A percentile compares a stretch with the other conserved stretches of the same genome.
Conservation (phyloP, 1,140 invertebrate species). For the Drosophila guanche region DNA sequence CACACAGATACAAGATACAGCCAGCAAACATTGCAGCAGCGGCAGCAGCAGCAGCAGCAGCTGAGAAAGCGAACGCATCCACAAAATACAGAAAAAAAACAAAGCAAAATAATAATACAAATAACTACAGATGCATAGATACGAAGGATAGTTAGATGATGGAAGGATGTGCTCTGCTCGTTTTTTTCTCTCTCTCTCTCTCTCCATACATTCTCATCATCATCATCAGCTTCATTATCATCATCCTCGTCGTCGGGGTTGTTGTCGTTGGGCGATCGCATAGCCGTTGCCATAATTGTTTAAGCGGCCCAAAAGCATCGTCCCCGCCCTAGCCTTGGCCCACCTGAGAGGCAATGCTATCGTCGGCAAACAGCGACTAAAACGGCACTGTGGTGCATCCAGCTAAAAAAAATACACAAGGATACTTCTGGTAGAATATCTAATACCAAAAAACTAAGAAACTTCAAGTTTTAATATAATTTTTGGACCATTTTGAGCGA, state of each 20-base stretch:
- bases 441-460: too few species aligned
- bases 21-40: neutral
- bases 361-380: neutral
- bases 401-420: neutral
- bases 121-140: conserved; percentile 81
- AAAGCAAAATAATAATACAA: conserved; percentile 79
- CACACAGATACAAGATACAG: neutral
- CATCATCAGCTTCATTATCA: conserved; percentile 42
- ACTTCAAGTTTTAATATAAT: too few species aligned
- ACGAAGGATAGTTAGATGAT: conserved; percentile 74
- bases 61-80: conserved; percentile 38
- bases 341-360: conserved; percentile 59
- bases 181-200: neutral
- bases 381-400: conserved; percentile 4
- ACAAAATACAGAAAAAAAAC: conserved; percentile 50
- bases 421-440: neutral
- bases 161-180: conserved; percentile 43
- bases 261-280: conserved; percentile 50
- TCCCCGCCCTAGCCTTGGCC: conserved; percentile 53
- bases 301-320: conserved; percentile 53
- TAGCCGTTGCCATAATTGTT: conserved; percentile 75
- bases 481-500: too few species aligned
- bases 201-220: conserved; percentile 7
- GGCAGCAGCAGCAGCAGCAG: conserved; percentile 13
- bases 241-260: conserved; percentile 17